Evolutionary conservation across 2,888 invertebrate genomes (phyloP), one percentile per base, ranked within the genome.

Genomic region (Mesorhabditis spiculigera): DNA sequence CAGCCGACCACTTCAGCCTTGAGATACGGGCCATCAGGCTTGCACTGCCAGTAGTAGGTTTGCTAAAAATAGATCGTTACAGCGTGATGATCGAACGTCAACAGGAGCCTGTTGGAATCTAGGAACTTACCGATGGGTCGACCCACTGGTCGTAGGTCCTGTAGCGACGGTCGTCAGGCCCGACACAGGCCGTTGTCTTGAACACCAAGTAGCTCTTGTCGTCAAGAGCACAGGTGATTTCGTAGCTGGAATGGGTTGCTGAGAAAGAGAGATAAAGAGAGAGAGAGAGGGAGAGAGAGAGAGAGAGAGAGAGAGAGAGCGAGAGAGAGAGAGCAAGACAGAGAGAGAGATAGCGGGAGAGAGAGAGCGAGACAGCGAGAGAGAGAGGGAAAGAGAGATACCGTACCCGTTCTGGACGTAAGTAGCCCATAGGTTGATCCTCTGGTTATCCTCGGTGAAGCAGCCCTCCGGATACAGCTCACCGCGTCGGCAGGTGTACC

Each of bases 401-500:
- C 28, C 28, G 28, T 28, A 82, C 45, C 78, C 79, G 65, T 78
- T 77, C 64, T 75, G 69, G 42, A 77, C 74, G 71, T 74, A 82
- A 0, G 75, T 73, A 41, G 73, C 73, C 45, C 77, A 76, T 10
- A 83, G 44, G n/a, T 68, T 58, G 13, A 83, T 67, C 62, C 81
- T 75, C 61, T 76, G 64, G 63, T 75, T 72, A 5, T 68, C 65
- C 61, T 70, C 72, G 41, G 73, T 70, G 72, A 81, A 77, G 71
- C 83, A 83, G 50, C 83, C 71, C 75, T 72, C 62, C 6, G 82
- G 82, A 58, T 71, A 68, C 16, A 83, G 67, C 62, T 81, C 71
- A 83, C 76, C 84, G 73, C 16, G 86, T 86, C 66, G 79, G 73
- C 71, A 88, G 85, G 78, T 87, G 86, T 58, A 87, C 86, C 63